A percentile compares a stretch with the other conserved stretches of the same genome.
Evolutionary conservation across 2,113 vertebrate genomes (phyloP).

Genomic region (Nymphicus hollandicus): DNA sequence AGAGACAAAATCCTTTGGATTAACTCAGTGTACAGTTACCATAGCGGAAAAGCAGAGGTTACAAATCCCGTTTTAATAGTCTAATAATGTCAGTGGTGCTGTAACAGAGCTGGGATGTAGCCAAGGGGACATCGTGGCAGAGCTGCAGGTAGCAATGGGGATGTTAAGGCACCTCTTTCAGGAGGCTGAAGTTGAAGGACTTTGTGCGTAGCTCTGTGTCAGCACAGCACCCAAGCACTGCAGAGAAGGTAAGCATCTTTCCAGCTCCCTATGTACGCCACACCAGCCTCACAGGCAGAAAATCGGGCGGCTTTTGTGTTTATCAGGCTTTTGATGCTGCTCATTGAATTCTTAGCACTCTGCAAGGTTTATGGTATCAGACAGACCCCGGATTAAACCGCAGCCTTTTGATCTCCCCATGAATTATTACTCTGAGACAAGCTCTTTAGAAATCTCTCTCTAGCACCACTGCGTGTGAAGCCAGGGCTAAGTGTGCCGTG

Average conservation of each 20-base stretch:
- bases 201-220: not conserved
- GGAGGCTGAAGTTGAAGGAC: not conserved
- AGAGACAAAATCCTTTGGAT: not conserved
- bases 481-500: not conserved
- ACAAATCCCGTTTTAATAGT: not conserved
- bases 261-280: not conserved
- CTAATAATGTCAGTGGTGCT: not conserved
- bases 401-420: constrained; percentile 44
- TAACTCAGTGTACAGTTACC: not conserved
- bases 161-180: not conserved
- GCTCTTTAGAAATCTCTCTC: constrained; percentile 47
- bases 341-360: constrained; percentile 2
- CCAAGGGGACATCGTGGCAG: not conserved
- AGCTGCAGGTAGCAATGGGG: not conserved
- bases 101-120: not conserved
- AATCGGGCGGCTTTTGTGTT: constrained; percentile 5
- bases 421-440: constrained; percentile 52
- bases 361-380: constrained; percentile 1
- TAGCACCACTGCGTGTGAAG: not conserved
- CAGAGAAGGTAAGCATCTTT: not conserved
- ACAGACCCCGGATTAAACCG: constrained; percentile 18
- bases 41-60: not conserved
- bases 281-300: not conserved
- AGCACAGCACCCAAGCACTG: not conserved
- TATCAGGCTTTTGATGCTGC: constrained; percentile 8